Conservation (phyloP, 2,888 invertebrate species). For the Glaucopsyche alexis region DNA sequence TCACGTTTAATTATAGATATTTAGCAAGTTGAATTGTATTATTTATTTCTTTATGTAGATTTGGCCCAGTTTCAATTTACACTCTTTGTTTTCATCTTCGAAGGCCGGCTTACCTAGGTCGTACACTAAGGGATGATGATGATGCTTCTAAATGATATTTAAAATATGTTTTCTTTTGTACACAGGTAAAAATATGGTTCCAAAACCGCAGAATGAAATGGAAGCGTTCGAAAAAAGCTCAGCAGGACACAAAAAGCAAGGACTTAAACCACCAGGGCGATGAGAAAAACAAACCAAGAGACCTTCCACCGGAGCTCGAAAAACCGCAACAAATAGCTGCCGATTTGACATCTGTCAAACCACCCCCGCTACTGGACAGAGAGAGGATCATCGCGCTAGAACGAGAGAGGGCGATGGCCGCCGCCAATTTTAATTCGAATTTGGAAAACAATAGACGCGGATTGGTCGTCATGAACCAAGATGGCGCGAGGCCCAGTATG, state of each 20-base stretch:
- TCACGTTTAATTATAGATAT: background rate
- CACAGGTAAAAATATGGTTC: slow-evolving; percentile 98
- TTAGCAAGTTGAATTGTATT: background rate
- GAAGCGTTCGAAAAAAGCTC: slow-evolving; percentile 98
- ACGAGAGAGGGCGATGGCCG: slow-evolving; percentile 72
- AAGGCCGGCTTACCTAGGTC: background rate
- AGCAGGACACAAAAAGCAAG: slow-evolving; percentile 88
- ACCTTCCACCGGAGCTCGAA: slow-evolving; percentile 54
- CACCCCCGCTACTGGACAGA: slow-evolving; percentile 67
- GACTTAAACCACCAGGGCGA: slow-evolving; percentile 58
- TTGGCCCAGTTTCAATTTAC: background rate
- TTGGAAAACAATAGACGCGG: slow-evolving; percentile 73
- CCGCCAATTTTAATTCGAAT: slow-evolving; percentile 76
- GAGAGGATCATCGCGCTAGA: slow-evolving; percentile 74
- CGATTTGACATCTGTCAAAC: slow-evolving; percentile 75
- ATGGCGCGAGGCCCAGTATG: slow-evolving; percentile 63
- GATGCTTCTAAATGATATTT: background rate
- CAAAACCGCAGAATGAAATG: slow-evolving; percentile 99
- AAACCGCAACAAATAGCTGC: slow-evolving; percentile 59
- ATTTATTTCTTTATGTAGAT: background rate
- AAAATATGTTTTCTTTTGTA: slow-evolving; percentile 43
- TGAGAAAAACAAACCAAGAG: slow-evolving; percentile 63
- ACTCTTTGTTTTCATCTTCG: background rate
- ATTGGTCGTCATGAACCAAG: slow-evolving; percentile 69
- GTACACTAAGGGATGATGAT: background rate